Base-by-base conservation (phyloP, 2,888 invertebrate species). In the Melikaiella ostensackeni region DNA sequence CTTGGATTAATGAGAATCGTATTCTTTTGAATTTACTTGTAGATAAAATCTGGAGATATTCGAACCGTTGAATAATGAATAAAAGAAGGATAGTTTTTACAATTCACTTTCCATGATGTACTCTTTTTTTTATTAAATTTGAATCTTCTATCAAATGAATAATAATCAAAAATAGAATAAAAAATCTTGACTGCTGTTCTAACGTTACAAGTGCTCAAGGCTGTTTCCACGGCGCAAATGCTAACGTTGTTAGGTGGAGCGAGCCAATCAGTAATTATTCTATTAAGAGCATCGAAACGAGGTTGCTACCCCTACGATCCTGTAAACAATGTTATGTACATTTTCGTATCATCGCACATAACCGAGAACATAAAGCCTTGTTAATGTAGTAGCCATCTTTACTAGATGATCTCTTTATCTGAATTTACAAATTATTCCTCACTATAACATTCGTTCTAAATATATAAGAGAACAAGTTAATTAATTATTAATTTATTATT, bases 191-290 rank as follows among this genome's bases (percentile, higher is more conserved):
- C n/a, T 8, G 7, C 24, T 13, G 24, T 57, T 24, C 9, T 24
- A 13, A 24, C 11, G 8, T 24, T 13, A 9, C 9, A 46, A 66
- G 19, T 16, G 42, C 24, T 27, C 27, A 46, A 46, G 27, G 42
- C 7, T 46, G 46, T 66, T 66, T 27, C 30, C 30, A 50, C 9
- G 19, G n/a, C 19, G 30, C 46, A 46, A 46, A 46, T 24, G 46
- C 66, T 46, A 66, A 66, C 27, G 19, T n/a, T 46, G 46, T 50
- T 80, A 70, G 82, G 16, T 42, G 0, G 74, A 80, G 79, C 75
- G 75, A 81, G 80, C 80, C 83, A 83, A 85, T 85, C 82, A 79
- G 83, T 82, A 85, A 85, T 85, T 84, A 84, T 80, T 84, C 80
- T 79, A 82, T 83, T 82, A 84, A 63, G 70, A 76, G 76, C 75